Evolutionary conservation across 2,888 invertebrate species (phyloP).

Genomic region (Ypsolopha sequella): DNA sequence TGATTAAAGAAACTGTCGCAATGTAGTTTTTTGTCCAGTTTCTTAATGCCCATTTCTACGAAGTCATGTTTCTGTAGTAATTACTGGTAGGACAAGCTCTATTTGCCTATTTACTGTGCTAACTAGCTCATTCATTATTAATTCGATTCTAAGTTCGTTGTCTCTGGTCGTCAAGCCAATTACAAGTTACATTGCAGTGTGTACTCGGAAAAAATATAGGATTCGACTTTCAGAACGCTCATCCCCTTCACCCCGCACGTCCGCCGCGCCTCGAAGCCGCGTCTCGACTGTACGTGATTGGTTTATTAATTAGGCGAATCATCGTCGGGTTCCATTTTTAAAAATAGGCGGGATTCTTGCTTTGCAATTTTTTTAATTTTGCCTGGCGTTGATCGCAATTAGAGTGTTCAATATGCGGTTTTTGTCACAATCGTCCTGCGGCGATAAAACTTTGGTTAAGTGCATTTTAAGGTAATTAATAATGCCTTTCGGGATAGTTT

Average conservation of each 20-base stretch:
- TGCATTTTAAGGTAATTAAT: slow-evolving; percentile 37
- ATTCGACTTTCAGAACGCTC: slow-evolving; percentile 67
- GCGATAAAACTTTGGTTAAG: slow-evolving; percentile 42
- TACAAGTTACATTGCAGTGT: slow-evolving; percentile 61
- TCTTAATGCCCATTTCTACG: too few relatives aligned
- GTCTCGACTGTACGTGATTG: slow-evolving; percentile 70
- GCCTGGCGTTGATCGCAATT: slow-evolving; percentile 65
- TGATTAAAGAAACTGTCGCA: too few relatives aligned
- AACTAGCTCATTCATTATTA: slow-evolving; percentile 34
- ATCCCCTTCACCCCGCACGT: slow-evolving; percentile 67
- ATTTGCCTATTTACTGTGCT: neutral
- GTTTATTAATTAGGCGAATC: slow-evolving; percentile 72
- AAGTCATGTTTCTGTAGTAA: neutral
- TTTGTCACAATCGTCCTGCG: slow-evolving; percentile 50
- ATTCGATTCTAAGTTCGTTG: slow-evolving; percentile 49
- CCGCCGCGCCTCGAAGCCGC: slow-evolving; percentile 67
- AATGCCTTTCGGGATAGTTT: slow-evolving; percentile 13
- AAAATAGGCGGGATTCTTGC: slow-evolving; percentile 70
- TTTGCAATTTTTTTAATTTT: slow-evolving; percentile 64
- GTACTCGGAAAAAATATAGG: slow-evolving; percentile 64
- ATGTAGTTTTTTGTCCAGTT: too few relatives aligned
- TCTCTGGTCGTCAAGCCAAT: slow-evolving; percentile 60
- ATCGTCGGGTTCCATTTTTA: slow-evolving; percentile 58
- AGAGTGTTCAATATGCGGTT: slow-evolving; percentile 51
- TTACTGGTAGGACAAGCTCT: neutral